Evolutionary conservation across 1,140 invertebrate species (phyloP).

Genomic region (Ctenoplectra terminalis): DNA sequence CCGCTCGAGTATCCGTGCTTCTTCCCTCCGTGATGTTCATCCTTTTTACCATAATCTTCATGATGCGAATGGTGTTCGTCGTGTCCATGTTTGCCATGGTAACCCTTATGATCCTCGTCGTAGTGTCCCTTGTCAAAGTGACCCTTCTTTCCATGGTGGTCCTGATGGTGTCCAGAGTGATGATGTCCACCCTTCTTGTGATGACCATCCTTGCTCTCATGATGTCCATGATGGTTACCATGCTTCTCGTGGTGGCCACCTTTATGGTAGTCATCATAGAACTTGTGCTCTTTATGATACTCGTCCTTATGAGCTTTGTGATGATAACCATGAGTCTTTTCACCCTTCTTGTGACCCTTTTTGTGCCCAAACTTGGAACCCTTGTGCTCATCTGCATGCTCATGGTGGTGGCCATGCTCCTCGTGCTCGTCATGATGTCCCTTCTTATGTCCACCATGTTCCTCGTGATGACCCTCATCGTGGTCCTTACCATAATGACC

Average conservation of each 20-base stretch:
- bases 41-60: slow-evolving; percentile 87
- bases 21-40: slow-evolving; percentile 86
- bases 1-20: slow-evolving; percentile 81
- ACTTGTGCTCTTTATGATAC: slow-evolving; percentile 92
- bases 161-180: slow-evolving; percentile 87
- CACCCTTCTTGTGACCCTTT: slow-evolving; percentile 90
- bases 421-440: slow-evolving; percentile 89
- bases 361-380: slow-evolving; percentile 89
- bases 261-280: slow-evolving; percentile 92
- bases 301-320: slow-evolving; percentile 92
- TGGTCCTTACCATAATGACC: slow-evolving; percentile 85
- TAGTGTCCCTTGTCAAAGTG: slow-evolving; percentile 90
- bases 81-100: slow-evolving; percentile 88
- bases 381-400: slow-evolving; percentile 89
- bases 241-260: slow-evolving; percentile 88
- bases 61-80: slow-evolving; percentile 87
- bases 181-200: slow-evolving; percentile 89
- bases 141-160: slow-evolving; percentile 89
- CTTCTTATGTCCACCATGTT: slow-evolving; percentile 89
- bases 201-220: slow-evolving; percentile 87
- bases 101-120: slow-evolving; percentile 89
- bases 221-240: slow-evolving; percentile 87
- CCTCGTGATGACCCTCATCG: slow-evolving; percentile 85
- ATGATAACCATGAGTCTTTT: slow-evolving; percentile 89
- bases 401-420: slow-evolving; percentile 88